phyloP scores from a whole-genome alignment of 2,888 invertebrate species.

The Molorchus minor region DNA sequence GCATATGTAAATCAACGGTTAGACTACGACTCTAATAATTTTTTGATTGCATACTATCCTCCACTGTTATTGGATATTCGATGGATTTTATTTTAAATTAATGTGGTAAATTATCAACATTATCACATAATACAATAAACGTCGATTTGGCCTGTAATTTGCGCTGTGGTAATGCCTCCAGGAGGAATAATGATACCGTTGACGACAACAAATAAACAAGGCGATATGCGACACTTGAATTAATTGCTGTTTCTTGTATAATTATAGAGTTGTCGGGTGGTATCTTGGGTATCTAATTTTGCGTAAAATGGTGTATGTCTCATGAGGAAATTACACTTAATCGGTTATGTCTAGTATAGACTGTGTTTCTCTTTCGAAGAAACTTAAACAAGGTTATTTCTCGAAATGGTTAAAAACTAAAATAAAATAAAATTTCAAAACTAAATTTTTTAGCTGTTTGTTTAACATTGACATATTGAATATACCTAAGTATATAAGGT shows the following conservation, averaged over 20 bases:
- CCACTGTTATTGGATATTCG: constrained; percentile 1
- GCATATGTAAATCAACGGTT: constrained; percentile 7
- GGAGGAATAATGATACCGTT: not conserved
- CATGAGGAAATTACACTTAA: not conserved
- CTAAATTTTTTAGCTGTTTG: too few relatives aligned
- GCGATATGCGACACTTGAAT: too few relatives aligned
- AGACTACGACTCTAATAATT: not conserved
- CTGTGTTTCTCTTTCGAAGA: too few relatives aligned
- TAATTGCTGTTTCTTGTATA: not conserved
- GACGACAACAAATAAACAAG: not conserved
- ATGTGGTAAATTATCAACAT: constrained; percentile 8
- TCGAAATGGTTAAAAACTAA: too few relatives aligned
- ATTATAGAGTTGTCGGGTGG: not conserved
- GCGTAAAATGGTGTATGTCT: not conserved
- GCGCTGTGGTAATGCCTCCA: not conserved
- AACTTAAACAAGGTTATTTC: too few relatives aligned
- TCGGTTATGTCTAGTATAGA: too few relatives aligned
- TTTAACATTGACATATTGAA: too few relatives aligned
- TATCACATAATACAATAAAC: constrained; percentile 13
- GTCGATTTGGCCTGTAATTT: constrained; percentile 1
- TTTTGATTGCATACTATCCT: not conserved
- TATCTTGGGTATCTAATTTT: not conserved
- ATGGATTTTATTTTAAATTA: constrained; percentile 10
- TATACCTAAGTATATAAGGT: too few relatives aligned
- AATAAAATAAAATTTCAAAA: too few relatives aligned